Evolutionary conservation across 2,797 vertebrate species (phyloP).

Genomic region (Cynopterus sphinx): DNA sequence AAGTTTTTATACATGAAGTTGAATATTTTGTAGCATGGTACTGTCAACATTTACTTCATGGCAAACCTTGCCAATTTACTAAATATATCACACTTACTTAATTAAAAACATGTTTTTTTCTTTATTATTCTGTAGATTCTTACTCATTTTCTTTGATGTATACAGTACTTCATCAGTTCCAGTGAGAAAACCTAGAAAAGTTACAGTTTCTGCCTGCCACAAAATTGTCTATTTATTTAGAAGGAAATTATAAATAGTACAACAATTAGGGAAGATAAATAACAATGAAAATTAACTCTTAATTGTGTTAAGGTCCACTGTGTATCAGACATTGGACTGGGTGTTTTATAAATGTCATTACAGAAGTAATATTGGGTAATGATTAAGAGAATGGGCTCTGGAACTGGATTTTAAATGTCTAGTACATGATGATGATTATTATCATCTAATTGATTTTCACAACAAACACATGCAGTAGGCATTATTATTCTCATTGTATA

Average conservation of each 20-base stretch:
- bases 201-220: not conserved
- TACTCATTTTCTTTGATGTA: not conserved
- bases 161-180: not conserved
- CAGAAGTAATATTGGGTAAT: not conserved
- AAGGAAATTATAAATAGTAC: constrained; percentile 12
- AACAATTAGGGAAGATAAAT: not conserved
- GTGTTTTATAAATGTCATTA: constrained; percentile 20
- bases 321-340: not conserved
- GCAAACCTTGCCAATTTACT: not conserved
- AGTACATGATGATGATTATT: not conserved
- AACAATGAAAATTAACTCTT: constrained; percentile 14
- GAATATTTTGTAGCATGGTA: not conserved
- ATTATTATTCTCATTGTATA: not conserved
- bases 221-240: constrained; percentile 34
- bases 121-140: not conserved
- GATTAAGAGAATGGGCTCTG: not conserved
- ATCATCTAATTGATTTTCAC: constrained; percentile 32
- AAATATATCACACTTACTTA: not conserved
- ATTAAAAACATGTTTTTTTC: constrained; percentile 37
- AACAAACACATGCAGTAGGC: not conserved
- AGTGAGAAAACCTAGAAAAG: not conserved
- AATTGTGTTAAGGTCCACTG: not conserved
- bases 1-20: not conserved
- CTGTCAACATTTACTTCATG: not conserved
- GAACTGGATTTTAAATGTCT: not conserved